Base-by-base conservation (phyloP, 2,888 invertebrate species). In the Coleophora deauratella region DNA sequence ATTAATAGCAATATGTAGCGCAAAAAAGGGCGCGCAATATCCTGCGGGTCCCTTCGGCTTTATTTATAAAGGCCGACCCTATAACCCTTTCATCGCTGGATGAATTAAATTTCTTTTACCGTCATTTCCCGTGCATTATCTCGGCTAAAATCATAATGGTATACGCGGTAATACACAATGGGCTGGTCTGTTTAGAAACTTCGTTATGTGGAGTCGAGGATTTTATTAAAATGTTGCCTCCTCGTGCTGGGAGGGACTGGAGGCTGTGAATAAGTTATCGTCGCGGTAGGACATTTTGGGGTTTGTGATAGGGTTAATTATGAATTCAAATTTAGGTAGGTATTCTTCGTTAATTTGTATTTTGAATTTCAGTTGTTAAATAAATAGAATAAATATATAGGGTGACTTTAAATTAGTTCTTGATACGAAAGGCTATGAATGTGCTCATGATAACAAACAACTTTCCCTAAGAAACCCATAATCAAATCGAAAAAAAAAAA, bases 41-140 rank as follows among this genome's bases (percentile, higher is more conserved):
- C 81, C 75, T 69, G 64, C 51, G 72, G 72, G 78, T 72, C 72
- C 66, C 76, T 69, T 62, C 67, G 58, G 68, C 69, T 72, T 74
- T 79, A 78, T 81, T 81, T 81, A 80, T 78, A 76, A 78, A 72
- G 72, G 75, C 76, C 74, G 77, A 74, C 79, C 78, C 74, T 64
- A 84, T 77, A 84, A 85, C 85, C 85, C 84, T 84, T 85, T 84
- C 82, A 79, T 76, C 78, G 82, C 72, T 80, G 73, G 73, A 79
- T 75, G 82, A 84, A 84, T 85, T 84, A 82, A 84, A 85, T 84
- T 84, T 85, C 84, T 84, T 84, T 84, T 84, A 68, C 79, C 81
- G 84, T 85, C 84, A 85, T 84, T 85, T 85, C 85, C 85, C 84
- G 81, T 82, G 66, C 81, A 84, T 85, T 84, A 84, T 82, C 82